Conservation (phyloP, 1,140 invertebrate genomes). For the Drosophila sechellia region DNA sequence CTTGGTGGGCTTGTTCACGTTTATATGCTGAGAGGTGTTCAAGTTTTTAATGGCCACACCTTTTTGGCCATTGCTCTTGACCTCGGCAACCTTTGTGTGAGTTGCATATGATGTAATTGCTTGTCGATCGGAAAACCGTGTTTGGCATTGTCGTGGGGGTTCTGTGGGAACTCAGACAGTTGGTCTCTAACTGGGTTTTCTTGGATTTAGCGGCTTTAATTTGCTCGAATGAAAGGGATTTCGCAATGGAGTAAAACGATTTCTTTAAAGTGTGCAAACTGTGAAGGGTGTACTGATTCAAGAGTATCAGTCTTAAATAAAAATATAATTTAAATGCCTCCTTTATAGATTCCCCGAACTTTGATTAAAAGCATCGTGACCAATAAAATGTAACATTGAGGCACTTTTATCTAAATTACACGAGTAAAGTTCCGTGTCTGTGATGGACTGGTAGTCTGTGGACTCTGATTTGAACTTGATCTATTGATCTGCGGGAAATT, state of each 20-base stretch:
- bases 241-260: not conserved
- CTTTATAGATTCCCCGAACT: not conserved
- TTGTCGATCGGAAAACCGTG: constrained; percentile 24
- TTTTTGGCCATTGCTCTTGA: constrained; percentile 53
- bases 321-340: not conserved
- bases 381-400: constrained; percentile 20
- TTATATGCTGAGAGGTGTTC: constrained; percentile 42
- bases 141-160: constrained; percentile 1
- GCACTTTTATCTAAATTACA: constrained; percentile 27
- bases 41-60: constrained; percentile 56
- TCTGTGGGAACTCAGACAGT: constrained; percentile 22
- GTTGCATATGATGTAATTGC: constrained; percentile 40
- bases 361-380: not conserved
- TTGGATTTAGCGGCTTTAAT: not conserved
- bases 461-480: constrained; percentile 14
- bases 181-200: constrained; percentile 2
- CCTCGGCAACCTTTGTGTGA: constrained; percentile 37
- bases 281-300: too few relatives aligned
- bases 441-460: constrained; percentile 25
- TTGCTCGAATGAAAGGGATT: not conserved
- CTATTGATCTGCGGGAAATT: constrained; percentile 9
- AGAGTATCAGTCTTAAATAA: too few relatives aligned
- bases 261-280: not conserved
- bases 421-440: constrained; percentile 13
- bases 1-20: constrained; percentile 33